Evolutionary conservation across 2,797 vertebrate species (phyloP).

Genomic region (Atherinosoma microstoma): DNA sequence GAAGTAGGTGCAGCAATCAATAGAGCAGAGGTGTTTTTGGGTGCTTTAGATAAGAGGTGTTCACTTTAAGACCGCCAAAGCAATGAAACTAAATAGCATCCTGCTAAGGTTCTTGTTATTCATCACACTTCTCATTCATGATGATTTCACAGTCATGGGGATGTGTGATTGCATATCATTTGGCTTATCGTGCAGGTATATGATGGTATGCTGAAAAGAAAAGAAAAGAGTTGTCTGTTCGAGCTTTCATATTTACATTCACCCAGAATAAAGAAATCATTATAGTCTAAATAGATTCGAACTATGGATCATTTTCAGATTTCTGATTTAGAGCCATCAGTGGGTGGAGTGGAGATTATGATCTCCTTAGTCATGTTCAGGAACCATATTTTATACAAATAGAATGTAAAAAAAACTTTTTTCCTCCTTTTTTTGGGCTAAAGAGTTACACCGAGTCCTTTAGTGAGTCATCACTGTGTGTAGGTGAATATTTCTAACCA

Average conservation of each 20-base stretch:
- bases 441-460: background rate
- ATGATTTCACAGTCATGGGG: background rate
- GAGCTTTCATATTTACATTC: background rate
- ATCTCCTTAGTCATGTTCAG: background rate
- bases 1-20: slow-evolving; percentile 35
- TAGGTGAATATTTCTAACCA: slow-evolving; percentile 20
- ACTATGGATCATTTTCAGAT: background rate
- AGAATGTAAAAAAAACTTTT: background rate
- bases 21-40: slow-evolving; percentile 43
- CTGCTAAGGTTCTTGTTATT: background rate
- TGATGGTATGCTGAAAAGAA: background rate
- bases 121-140: background rate
- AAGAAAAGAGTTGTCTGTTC: background rate
- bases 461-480: slow-evolving; percentile 26
- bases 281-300: background rate
- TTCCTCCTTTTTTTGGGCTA: background rate
- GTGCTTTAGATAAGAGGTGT: slow-evolving; percentile 50
- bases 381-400: background rate
- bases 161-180: background rate
- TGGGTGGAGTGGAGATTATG: slow-evolving; percentile 8
- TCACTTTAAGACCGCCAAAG: background rate
- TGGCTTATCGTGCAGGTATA: background rate
- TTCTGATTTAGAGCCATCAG: background rate
- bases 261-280: background rate
- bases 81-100: slow-evolving; percentile 14